phyloP scores from a whole-genome alignment of 2,113 vertebrate genomes.

The Vulpes vulpes region DNA sequence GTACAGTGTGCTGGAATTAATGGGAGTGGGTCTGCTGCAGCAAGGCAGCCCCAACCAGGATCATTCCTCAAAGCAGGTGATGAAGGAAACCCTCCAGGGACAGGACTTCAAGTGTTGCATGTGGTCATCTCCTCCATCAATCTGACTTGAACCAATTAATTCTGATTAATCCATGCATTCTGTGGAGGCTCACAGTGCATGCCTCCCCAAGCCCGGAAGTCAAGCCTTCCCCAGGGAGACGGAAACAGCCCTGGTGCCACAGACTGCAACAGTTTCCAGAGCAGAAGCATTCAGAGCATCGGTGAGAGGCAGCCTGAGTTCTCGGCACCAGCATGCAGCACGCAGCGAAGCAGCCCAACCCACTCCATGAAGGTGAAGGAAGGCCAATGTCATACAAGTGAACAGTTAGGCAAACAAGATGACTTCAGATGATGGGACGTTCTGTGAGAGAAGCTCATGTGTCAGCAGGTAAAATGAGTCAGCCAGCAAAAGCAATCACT shows the following conservation, averaged over 20 bases:
- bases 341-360: neutral
- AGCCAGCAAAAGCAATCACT: neutral
- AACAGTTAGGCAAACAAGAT: neutral
- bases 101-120: neutral
- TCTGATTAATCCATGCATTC: neutral
- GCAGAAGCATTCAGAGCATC: neutral
- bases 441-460: neutral
- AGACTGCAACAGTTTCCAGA: neutral
- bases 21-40: neutral
- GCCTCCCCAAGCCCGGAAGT: neutral
- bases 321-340: neutral
- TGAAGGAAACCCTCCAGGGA: neutral
- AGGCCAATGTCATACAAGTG: neutral
- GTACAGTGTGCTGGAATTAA: neutral
- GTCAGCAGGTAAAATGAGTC: neutral
- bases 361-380: neutral
- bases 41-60: neutral
- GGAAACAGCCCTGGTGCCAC: neutral
- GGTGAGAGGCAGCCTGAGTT: neutral
- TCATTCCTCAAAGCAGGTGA: neutral
- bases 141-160: neutral
- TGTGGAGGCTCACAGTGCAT: neutral
- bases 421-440: neutral
- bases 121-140: neutral
- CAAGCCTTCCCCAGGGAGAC: neutral